Evolutionary conservation across 1,140 invertebrate genomes (phyloP), one percentile per base, ranked within the genome.

Genomic region (Elymnias hypermnestra): DNA sequence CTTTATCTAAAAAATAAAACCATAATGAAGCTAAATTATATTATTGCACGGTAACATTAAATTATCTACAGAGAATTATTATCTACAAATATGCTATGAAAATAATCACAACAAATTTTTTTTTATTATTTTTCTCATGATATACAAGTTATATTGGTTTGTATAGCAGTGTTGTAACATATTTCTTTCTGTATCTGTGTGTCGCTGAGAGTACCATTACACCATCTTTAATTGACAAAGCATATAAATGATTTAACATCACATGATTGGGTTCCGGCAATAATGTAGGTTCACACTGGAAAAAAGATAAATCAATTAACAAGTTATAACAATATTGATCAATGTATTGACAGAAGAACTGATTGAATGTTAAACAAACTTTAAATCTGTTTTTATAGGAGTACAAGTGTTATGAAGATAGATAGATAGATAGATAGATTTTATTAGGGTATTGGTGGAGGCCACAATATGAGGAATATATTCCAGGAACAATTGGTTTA

Each of bases 221-320:
- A 26, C 98, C 98, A 87, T 99, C 98, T 89, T 99, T 99, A 65
- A 99, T 99, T 23, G 97, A 98, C 44, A 99, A 88, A 9, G 98
- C 98, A 88, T 99, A 99, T n/a, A 99, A 87, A 88, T 99, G 98
- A 87, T 99, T 99, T 55, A 99, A 89, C 98, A 99, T 99, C 1
- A 99, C 98, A 84, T 99, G 97, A 83, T 99, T 99, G 57, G 98
- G 97, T 87, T 99, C 97, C n/a, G 98, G 98, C 60, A 99, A 86
- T 54, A 99, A 88, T 33, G 97, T 98, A 33, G 98, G 98, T 86
- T 99, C 98, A 87, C 97, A 98, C 94, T 98, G 85, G 53, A 90
- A 40, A 8, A 2, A 48, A n/a, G 13, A 26, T n/a, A n/a, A n/a
- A n/a, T n/a, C n/a, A n/a, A n/a, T n/a, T n/a, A n/a, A n/a, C n/a